Evolutionary conservation across 2,888 invertebrate species (phyloP).

Genomic region (Apocheima hispidaria): DNA sequence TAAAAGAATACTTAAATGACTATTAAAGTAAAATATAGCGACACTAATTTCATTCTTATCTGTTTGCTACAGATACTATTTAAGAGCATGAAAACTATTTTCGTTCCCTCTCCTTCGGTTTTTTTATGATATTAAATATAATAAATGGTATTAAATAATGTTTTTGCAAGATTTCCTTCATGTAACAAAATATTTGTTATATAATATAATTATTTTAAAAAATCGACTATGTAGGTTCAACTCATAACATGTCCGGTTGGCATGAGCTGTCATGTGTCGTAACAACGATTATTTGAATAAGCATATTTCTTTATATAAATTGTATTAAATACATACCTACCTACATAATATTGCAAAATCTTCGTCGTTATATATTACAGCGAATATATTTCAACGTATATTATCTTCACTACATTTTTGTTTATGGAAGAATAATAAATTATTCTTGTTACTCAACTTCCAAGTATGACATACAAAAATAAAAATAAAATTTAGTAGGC

Average conservation of each 20-base stretch:
- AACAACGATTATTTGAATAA: constrained; percentile 23
- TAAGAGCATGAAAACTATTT: too few species aligned
- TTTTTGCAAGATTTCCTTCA: too few species aligned
- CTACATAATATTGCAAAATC: constrained; percentile 32
- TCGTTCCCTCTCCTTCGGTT: background rate
- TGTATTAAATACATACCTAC: constrained; percentile 22
- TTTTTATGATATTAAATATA: too few species aligned
- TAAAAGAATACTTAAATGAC: constrained; percentile 4
- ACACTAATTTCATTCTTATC: background rate
- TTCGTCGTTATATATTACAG: constrained; percentile 19
- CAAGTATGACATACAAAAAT: constrained; percentile 28
- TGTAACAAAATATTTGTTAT: too few species aligned
- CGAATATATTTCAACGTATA: constrained; percentile 27
- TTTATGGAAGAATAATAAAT: constrained; percentile 24
- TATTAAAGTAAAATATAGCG: constrained; percentile 4
- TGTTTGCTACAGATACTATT: background rate
- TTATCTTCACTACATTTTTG: constrained; percentile 23
- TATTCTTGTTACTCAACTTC: constrained; percentile 35
- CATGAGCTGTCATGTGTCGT: constrained; percentile 16
- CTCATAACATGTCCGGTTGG: constrained; percentile 13
- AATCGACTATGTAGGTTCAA: background rate
- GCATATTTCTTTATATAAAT: constrained; percentile 30
- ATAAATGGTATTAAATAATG: too few species aligned
- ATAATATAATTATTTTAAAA: too few species aligned
- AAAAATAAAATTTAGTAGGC: constrained; percentile 32